Conservation (phyloP, 2,113 vertebrate genomes). For the Acrocephalus kingi region DNA sequence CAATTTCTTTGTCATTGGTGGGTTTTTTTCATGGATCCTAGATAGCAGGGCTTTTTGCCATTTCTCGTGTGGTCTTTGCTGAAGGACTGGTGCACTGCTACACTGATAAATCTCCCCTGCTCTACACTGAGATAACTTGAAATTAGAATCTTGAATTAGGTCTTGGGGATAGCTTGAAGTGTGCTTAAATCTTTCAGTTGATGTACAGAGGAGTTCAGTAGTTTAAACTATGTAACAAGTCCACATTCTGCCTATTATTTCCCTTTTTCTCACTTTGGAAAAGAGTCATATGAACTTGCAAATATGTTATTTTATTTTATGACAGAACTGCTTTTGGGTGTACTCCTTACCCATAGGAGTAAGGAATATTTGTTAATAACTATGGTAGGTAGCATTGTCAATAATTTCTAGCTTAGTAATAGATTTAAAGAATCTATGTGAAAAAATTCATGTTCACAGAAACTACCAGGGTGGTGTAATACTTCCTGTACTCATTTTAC, state of each 20-base stretch:
- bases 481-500: background rate
- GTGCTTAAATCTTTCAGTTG: background rate
- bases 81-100: background rate
- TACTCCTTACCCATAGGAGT: background rate
- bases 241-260: background rate
- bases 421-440: background rate
- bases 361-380: background rate
- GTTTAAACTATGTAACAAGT: rapidly evolving
- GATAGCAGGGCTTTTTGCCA: background rate
- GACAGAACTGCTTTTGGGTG: background rate
- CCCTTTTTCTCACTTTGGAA: background rate
- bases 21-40: background rate
- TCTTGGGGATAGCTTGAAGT: background rate
- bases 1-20: background rate
- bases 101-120: background rate
- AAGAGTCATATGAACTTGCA: background rate
- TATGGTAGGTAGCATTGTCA: background rate
- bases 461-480: background rate
- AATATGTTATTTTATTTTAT: background rate
- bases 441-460: background rate
- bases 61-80: rapidly evolving
- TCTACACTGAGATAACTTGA: background rate
- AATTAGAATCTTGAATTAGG: background rate
- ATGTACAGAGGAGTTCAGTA: background rate
- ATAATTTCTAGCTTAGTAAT: background rate